Evolutionary conservation across 2,888 invertebrate genomes (phyloP).

Genomic region (Ophion ellenae): DNA sequence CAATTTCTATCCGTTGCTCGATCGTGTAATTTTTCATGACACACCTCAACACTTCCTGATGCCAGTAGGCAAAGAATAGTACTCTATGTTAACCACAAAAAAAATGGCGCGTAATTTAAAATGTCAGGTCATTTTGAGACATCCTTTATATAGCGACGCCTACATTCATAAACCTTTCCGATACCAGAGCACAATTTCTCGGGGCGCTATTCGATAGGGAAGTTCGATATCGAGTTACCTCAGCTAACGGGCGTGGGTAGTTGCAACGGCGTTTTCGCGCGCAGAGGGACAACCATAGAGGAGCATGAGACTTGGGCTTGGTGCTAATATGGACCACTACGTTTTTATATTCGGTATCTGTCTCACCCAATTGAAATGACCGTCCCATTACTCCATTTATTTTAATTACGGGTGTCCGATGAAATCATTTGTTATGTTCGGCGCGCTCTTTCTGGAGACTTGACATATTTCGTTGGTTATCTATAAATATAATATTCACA

Average conservation of each 20-base stretch:
- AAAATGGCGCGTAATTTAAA: too few relatives aligned
- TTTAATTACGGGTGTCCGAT: not conserved
- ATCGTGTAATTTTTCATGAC: too few relatives aligned
- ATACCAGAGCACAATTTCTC: slow-evolving; percentile 38
- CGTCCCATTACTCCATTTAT: not conserved
- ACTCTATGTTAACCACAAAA: too few relatives aligned
- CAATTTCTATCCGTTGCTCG: too few relatives aligned
- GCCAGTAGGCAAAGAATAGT: too few relatives aligned
- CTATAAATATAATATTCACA: too few relatives aligned
- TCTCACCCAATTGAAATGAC: not conserved
- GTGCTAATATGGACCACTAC: not conserved
- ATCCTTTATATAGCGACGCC: not conserved
- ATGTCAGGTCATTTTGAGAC: too few relatives aligned
- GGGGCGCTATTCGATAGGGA: slow-evolving; percentile 45
- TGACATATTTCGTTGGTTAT: too few relatives aligned
- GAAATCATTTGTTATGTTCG: too few relatives aligned
- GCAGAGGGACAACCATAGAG: not conserved
- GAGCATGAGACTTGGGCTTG: not conserved
- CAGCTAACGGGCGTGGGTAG: slow-evolving; percentile 24
- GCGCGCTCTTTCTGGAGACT: too few relatives aligned
- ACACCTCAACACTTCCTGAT: too few relatives aligned
- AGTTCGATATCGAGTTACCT: slow-evolving; percentile 57
- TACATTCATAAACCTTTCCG: slow-evolving; percentile 23
- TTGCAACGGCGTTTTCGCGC: slow-evolving; percentile 12
- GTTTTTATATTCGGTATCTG: not conserved